Base-by-base conservation (phyloP, 2,888 invertebrate genomes). In the Erynnis tages region DNA sequence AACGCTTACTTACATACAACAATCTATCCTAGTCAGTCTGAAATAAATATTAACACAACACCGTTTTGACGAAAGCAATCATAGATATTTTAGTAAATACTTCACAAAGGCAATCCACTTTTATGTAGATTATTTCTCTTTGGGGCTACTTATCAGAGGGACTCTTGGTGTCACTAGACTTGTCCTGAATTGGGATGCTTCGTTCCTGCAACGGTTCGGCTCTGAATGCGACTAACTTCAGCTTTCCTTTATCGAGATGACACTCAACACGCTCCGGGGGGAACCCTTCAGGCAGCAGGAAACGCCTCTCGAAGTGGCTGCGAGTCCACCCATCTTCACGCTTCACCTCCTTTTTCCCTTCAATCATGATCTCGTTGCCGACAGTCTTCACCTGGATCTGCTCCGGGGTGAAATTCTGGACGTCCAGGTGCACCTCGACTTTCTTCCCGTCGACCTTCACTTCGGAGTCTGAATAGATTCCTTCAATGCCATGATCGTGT, bases 311-410 rank as follows among this genome's bases (percentile, higher is more conserved):
- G 64, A 96, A 94, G 59, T 96, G 94, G 50, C 95, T 91, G 30
- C 93, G 92, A 16, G 95, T 92, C 74, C 91, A 93, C 0, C 95
- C 95, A 62, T 93, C 93, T 60, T 95, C 94, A 35, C 92, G 91
- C 61, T 93, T 93, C 57, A 95, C 93, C 65, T 94, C 94, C 69
- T 94, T 96, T 70, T 93, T 94, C 0, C 94, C 96, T 74, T 96
- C 94, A n/a, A 95, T 90, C 44, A 93, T 91, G 16, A 96, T 91
- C 48, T 90, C 91, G 58, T 93, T 92, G 4, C 94, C 95, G 0
- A 93, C 90, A 0, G 94, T 94, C 76, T 95, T 95, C 13, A 96
- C 95, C 5, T 91, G 90, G 27, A 96, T 92, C 76, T 96, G 96
- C 10, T 93, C 92, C 0, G 96, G 95, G n/a, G 91, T 84, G 67